Evolutionary conservation across 2,113 vertebrate genomes (phyloP).

Genomic region (Dicentrarchus labrax): DNA sequence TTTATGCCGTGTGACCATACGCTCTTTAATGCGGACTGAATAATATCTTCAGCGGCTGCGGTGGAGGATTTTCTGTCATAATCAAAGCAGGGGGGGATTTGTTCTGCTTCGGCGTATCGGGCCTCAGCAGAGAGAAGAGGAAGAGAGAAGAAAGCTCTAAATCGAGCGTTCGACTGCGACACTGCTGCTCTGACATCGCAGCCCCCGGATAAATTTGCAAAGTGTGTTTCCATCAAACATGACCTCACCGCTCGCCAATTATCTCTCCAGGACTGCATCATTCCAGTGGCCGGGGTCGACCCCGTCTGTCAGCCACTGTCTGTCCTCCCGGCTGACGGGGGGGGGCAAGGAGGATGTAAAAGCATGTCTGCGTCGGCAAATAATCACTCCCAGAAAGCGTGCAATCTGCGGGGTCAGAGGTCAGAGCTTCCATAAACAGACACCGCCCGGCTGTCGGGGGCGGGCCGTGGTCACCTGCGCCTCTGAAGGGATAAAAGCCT

Average conservation of each 20-base stretch:
- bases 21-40: conserved; percentile 40
- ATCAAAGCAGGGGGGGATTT: conserved; percentile 55
- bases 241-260: conserved; percentile 77
- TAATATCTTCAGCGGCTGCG: conserved; percentile 27
- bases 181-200: conserved; percentile 55
- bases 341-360: conserved; percentile 51
- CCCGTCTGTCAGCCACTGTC: conserved; percentile 68
- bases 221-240: conserved; percentile 79
- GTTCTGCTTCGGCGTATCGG: conserved; percentile 52
- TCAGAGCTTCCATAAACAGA: conserved; percentile 61
- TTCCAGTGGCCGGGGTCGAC: conserved; percentile 60
- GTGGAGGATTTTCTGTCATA: conserved; percentile 24
- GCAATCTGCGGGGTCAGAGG: conserved; percentile 71
- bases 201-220: conserved; percentile 73
- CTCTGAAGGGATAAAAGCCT: conserved; percentile 18
- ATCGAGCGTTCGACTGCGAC: conserved; percentile 65
- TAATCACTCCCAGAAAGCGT: conserved; percentile 73
- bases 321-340: conserved; percentile 49
- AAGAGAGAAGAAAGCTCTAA: conserved; percentile 51
- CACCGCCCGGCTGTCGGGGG: conserved; percentile 40
- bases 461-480: conserved; percentile 19
- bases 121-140: conserved; percentile 36
- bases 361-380: conserved; percentile 61
- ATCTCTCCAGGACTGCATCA: conserved; percentile 68
- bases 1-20: conserved; percentile 14